phyloP scores from a whole-genome alignment of 2,888 invertebrate genomes.

The Euspilapteryx auroguttella region DNA sequence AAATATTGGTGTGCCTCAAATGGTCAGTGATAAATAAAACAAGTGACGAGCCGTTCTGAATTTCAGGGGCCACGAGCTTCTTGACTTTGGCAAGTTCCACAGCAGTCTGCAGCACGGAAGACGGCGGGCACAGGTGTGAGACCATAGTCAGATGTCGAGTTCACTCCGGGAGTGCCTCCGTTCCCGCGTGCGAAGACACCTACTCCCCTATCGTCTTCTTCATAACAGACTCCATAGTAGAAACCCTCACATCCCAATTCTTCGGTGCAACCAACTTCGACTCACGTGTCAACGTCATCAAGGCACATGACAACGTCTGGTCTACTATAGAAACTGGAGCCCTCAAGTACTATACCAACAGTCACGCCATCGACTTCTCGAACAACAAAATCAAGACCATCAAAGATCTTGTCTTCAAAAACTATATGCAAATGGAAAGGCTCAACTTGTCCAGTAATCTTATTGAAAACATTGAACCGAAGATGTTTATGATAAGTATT shows the following conservation, averaged over 20 bases:
- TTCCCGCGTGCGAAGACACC: conserved; percentile 17
- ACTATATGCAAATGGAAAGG: conserved; percentile 13
- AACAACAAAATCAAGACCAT: conserved; percentile 20
- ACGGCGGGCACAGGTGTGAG: conserved; percentile 14
- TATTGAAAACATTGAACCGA: conserved; percentile 16
- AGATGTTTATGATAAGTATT: conserved; percentile 16
- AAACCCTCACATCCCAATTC: conserved; percentile 17
- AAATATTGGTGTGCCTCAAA: no score
- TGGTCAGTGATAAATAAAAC: no score
- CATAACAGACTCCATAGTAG: conserved; percentile 14
- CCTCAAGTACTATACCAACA: conserved; percentile 27
- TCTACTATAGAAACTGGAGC: conserved; percentile 14
- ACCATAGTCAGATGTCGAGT: conserved; percentile 21
- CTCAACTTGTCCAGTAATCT: conserved; percentile 30
- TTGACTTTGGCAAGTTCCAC: conserved; percentile 5
- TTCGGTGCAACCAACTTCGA: conserved; percentile 43
- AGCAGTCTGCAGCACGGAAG: conserved; percentile 13
- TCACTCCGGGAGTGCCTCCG: conserved; percentile 16
- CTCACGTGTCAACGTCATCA: conserved; percentile 23
- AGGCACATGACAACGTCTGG: conserved; percentile 21
- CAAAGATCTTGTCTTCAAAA: conserved; percentile 20
- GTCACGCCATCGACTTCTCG: conserved; percentile 18
- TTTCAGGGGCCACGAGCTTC: background rate
- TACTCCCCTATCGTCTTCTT: conserved; percentile 22
- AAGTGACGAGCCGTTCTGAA: no score